Conservation (phyloP, 2,888 invertebrate species). For the Drosophila sordidapex region DNA sequence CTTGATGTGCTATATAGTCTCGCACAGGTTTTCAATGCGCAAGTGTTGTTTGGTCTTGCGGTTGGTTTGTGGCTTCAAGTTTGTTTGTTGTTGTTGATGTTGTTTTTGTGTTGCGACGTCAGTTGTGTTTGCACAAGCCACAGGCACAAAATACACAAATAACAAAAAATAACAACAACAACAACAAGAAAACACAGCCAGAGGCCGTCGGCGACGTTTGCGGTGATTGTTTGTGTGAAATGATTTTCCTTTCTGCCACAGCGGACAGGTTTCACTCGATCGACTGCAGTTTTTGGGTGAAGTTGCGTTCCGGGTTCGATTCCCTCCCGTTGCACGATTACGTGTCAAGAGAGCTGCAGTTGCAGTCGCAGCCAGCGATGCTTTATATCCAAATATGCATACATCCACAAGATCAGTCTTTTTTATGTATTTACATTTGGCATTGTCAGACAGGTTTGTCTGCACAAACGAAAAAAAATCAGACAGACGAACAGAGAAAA, state of each 20-base stretch:
- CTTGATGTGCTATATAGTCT: constrained; percentile 54
- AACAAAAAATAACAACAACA: neutral
- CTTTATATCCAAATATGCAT: constrained; percentile 43
- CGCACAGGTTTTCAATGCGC: constrained; percentile 43
- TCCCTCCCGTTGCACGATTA: constrained; percentile 67
- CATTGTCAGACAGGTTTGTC: constrained; percentile 67
- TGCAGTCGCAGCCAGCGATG: constrained; percentile 39
- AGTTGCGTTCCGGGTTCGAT: constrained; percentile 73
- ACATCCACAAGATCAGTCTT: constrained; percentile 8
- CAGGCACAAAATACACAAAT: constrained; percentile 19
- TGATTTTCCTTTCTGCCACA: constrained; percentile 73
- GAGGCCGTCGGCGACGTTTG: constrained; percentile 31
- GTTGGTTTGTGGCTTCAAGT: constrained; percentile 12
- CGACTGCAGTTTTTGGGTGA: constrained; percentile 37
- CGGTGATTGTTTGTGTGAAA: constrained; percentile 74
- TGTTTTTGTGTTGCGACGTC: constrained; percentile 31
- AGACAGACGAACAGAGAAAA: neutral
- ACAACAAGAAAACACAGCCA: neutral
- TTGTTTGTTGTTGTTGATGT: constrained; percentile 25
- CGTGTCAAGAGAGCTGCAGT: constrained; percentile 55
- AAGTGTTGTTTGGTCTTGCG: constrained; percentile 59
- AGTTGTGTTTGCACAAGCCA: constrained; percentile 68
- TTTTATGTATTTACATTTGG: constrained; percentile 72
- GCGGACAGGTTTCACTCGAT: constrained; percentile 78
- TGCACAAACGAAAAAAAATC: constrained; percentile 1